Evolutionary conservation across 2,888 invertebrate genomes (phyloP).

Genomic region (Oasisia sp.): DNA sequence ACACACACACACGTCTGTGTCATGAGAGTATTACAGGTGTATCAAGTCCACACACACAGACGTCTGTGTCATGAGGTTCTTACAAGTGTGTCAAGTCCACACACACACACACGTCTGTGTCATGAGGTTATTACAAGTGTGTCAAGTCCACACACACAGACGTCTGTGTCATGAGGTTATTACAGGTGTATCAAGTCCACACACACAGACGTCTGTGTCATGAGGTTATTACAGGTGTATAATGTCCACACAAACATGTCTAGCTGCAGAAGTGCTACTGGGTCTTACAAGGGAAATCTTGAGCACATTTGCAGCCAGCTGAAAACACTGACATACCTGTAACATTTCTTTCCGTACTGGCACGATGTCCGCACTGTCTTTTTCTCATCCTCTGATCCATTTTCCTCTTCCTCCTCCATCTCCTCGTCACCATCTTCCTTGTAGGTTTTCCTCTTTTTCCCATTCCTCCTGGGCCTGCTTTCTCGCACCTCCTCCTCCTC

Average conservation of each 20-base stretch:
- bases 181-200: neutral
- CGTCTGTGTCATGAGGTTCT: neutral
- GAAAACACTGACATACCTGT: slow-evolving; percentile 46
- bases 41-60: neutral
- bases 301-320: neutral
- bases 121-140: no score
- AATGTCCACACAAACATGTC: no score
- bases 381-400: slow-evolving; percentile 34
- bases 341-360: slow-evolving; percentile 57
- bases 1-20: neutral
- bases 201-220: neutral
- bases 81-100: no score
- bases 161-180: neutral
- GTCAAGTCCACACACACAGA: no score
- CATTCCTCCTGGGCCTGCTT: slow-evolving; percentile 24
- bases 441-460: slow-evolving; percentile 28
- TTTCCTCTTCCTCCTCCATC: slow-evolving; percentile 35
- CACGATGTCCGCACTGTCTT: slow-evolving; percentile 41
- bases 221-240: neutral
- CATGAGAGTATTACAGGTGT: neutral
- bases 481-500: slow-evolving; percentile 21
- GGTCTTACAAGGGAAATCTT: neutral
- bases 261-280: neutral
- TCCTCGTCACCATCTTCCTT: slow-evolving; percentile 33
- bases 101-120: neutral